Evolutionary conservation across 2,113 vertebrate genomes (phyloP).

Genomic region (Macquaria ambigua): DNA sequence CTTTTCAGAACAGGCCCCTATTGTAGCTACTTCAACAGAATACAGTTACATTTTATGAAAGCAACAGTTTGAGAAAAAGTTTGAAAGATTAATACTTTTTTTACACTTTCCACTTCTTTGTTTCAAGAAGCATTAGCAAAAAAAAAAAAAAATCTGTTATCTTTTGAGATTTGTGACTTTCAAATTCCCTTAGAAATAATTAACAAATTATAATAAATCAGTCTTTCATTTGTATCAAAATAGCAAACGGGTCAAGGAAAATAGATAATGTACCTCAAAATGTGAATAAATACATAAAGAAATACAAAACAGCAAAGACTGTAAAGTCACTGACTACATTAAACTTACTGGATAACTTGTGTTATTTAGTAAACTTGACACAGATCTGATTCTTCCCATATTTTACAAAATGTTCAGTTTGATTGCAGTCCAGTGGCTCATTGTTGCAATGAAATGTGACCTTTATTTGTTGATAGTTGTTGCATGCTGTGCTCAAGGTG

Average conservation of each 20-base stretch:
- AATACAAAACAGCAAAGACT: not conserved
- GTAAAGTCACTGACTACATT: not conserved
- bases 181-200: not conserved
- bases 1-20: not conserved
- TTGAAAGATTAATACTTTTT: not conserved
- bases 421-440: slow-evolving; percentile 36
- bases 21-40: not conserved
- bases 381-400: slow-evolving; percentile 29
- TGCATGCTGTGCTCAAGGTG: slow-evolving; percentile 48
- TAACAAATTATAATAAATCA: not conserved
- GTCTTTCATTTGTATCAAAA: not conserved
- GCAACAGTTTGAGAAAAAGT: slow-evolving; percentile 25
- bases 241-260: not conserved
- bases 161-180: not conserved
- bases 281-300: slow-evolving; percentile 6
- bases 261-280: not conserved
- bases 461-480: slow-evolving; percentile 57
- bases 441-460: slow-evolving; percentile 52
- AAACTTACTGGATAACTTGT: slow-evolving; percentile 10
- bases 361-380: slow-evolving; percentile 33
- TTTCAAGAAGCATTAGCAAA: not conserved
- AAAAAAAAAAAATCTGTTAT: not conserved
- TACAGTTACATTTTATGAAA: not conserved
- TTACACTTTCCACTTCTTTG: not conserved
- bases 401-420: slow-evolving; percentile 35